A percentile compares a stretch with the other conserved stretches of the same genome.
phyloP scores from a whole-genome alignment of 2,888 invertebrate species.

The Eustalomyia histrio region DNA sequence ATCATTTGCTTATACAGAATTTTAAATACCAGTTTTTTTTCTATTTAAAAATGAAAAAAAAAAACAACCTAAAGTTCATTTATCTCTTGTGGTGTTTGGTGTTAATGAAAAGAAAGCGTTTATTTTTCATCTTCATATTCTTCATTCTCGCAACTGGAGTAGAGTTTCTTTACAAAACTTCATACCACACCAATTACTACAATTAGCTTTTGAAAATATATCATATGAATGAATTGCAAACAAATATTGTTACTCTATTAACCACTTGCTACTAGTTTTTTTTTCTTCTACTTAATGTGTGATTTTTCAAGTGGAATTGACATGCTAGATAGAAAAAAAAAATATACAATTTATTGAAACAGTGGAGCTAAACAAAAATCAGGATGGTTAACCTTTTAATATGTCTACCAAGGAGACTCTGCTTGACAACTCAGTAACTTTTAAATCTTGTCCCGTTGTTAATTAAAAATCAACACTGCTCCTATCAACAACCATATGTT shows the following conservation, averaged over 20 bases:
- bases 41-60: constrained; percentile 9
- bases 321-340: constrained; percentile 53
- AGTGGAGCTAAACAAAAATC: not conserved
- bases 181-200: constrained; percentile 12
- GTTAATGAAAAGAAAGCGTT: constrained; percentile 59
- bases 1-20: constrained; percentile 41
- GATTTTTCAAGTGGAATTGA: constrained; percentile 65
- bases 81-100: constrained; percentile 18
- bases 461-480: no score
- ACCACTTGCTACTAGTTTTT: constrained; percentile 28
- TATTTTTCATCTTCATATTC: not conserved
- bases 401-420: no score
- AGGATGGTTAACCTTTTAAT: no score
- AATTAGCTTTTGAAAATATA: constrained; percentile 53
- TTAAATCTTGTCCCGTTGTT: no score
- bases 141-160: not conserved
- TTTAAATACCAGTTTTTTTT: constrained; percentile 55
- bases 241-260: constrained; percentile 14
- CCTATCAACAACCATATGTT: no score
- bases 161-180: not conserved
- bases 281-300: constrained; percentile 34
- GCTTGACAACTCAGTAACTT: no score
- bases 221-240: constrained; percentile 43
- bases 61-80: constrained; percentile 52
- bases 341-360: constrained; percentile 20